Evolutionary conservation across 2,797 vertebrate genomes (phyloP).

Genomic region (Rousettus madagascariensis): DNA sequence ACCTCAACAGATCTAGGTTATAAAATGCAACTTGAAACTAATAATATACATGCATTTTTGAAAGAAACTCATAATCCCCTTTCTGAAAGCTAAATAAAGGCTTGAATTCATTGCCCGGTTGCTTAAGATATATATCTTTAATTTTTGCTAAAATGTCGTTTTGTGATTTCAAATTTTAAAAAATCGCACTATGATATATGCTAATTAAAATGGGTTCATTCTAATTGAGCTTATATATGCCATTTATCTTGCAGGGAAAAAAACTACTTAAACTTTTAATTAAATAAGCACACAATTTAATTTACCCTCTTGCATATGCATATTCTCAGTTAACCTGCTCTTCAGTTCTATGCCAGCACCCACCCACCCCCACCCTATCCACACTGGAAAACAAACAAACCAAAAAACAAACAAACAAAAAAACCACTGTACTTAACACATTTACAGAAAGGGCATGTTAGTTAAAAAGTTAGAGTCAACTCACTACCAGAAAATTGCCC

Average conservation of each 20-base stretch:
- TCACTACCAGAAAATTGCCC: constrained; percentile 47
- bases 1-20: constrained; percentile 23
- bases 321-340: constrained; percentile 50
- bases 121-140: constrained; percentile 23
- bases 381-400: constrained; percentile 61
- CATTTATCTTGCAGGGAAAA: constrained; percentile 65
- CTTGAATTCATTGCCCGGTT: constrained; percentile 52
- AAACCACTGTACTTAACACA: constrained; percentile 51
- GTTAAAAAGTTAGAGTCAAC: constrained; percentile 60
- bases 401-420: background rate
- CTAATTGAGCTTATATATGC: constrained; percentile 58
- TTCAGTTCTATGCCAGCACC: constrained; percentile 51
- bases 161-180: constrained; percentile 63
- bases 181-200: constrained; percentile 59
- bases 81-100: constrained; percentile 51
- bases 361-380: background rate
- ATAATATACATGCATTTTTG: constrained; percentile 36
- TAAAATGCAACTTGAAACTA: constrained; percentile 61
- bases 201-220: constrained; percentile 66
- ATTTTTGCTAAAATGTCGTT: constrained; percentile 55
- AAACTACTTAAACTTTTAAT: constrained; percentile 74
- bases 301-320: constrained; percentile 61
- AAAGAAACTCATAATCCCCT: constrained; percentile 54
- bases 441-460: constrained; percentile 44
- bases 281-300: constrained; percentile 73